Evolutionary conservation across 2,888 invertebrate genomes (phyloP), one percentile per base, ranked within the genome.

Genomic region (Lycophotia porphyrea): DNA sequence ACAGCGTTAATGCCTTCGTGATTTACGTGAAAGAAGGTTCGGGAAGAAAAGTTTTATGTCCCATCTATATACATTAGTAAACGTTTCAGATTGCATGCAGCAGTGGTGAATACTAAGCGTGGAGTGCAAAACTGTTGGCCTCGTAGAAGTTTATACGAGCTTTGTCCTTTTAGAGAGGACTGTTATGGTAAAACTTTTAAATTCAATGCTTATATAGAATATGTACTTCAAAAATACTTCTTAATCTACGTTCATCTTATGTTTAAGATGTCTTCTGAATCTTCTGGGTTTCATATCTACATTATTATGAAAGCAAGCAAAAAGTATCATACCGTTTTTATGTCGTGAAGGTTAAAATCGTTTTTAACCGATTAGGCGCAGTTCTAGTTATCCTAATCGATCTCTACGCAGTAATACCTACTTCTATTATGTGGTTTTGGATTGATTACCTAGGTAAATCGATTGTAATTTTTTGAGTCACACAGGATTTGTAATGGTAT

Each of bases 91-190:
- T 80, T 82, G 83, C 71, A 72, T 70, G 74, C 63, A 55, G 66
- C 36, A 9, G 55, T 34, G 24, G 9, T 21, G 87, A 87, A 85
- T 85, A 85, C 80, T 87, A 74, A 85, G 71, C 58, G 61, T 74
- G 55, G n/a, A 7, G 18, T 36, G 61, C 69, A 70, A 76, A 58
- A 36, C 31, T 31, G 8, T 64, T 21, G 18, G 27, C 47, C 39
- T 34, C 13, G 61, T 80, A 60, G 68, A 34, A 21, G 8, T 34
- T 66, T 68, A 64, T 44, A 44, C 34, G 24, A 1, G 31, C 7
- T 34, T 61, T 67, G 39, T n/a, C 9, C 18, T 70, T 68, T 58
- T 55, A 31, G 21, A 36, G 42, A 9, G 11, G 21, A 24, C 7
- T 21, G 15, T 27, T 39, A 47, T 47, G 21, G 11, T 47, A 36